Base-by-base conservation (phyloP, 1,140 invertebrate genomes). In the Chironomus tepperi region DNA sequence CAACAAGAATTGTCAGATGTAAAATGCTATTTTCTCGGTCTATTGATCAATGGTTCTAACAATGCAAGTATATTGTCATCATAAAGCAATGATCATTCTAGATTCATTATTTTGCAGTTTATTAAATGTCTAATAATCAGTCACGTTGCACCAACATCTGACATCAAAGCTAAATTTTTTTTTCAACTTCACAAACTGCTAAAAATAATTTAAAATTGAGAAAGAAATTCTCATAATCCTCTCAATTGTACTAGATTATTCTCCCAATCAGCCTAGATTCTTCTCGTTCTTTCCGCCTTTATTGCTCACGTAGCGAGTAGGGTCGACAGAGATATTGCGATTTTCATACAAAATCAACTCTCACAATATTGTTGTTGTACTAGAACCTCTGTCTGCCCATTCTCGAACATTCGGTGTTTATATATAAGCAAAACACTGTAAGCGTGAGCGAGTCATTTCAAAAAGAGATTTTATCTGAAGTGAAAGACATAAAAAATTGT, bases 351-450 rank as follows among this genome's bases (percentile, higher is more conserved):
- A n/a, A n/a, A 12, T 57, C 12, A 57, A 12, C 3, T 12, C 47
- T 57, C 3, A 57, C 47, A 57, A 57, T 57, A n/a, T 57, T 57
- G 12, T 57, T n/a, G 10, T 15, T 15, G 47, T 57, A 57, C 47
- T 57, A 57, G 47, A 57, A 57, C 47, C 8, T 57, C n/a, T n/a
- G 47, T 57, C 47, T 57, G 47, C 47, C 47, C 47, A 10, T 57
- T 57, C 47, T 57, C 47, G 47, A 57, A 57, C n/a, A 12, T 57
- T 57, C 47, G 47, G 15, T 57, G 47, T 57, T 57, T 57, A 57
- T 57, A 57, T 57, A 57, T 57, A 57, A 57, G 47, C 47, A 57
- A 57, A 57, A 12, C 8, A 15, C 47, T 12, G 47, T 12, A 57
- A n/a, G 15, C 47, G 47, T 57, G 47, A 10, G 47, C 12, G 9